Percentiles rank a stretch among this genome's conserved stretches.
phyloP scores from a whole-genome alignment of 2,888 invertebrate genomes.

The Mylabris sibirica region DNA sequence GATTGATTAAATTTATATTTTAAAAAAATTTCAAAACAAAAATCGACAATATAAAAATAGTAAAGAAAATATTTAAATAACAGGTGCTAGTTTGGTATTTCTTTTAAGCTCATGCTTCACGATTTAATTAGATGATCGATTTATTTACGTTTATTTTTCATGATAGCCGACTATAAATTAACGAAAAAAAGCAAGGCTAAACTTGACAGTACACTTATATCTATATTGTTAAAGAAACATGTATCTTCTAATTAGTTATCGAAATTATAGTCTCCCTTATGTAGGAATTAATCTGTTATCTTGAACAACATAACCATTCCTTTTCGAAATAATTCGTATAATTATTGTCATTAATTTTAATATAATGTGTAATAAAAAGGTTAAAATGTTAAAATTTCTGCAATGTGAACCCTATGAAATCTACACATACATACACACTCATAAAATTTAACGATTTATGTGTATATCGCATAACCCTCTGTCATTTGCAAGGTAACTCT shows the following conservation, averaged over 20 bases:
- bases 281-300: not conserved
- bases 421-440: not conserved
- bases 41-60: not conserved
- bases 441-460: not conserved
- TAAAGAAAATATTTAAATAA: not conserved
- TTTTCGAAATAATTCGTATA: not conserved
- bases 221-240: not conserved
- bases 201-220: not conserved
- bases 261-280: not conserved
- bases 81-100: not conserved
- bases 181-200: not conserved
- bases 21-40: not conserved
- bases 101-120: not conserved
- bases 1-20: slow-evolving; percentile 4
- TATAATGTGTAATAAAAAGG: not conserved
- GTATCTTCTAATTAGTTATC: not conserved
- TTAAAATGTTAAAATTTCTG: not conserved
- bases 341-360: not conserved
- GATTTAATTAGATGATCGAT: not conserved
- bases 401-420: not conserved
- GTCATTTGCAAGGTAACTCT: not conserved
- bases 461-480: not conserved
- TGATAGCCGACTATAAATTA: not conserved
- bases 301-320: not conserved
- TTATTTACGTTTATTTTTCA: not conserved